Conservation (phyloP, 2,113 vertebrate genomes). For the Geococcyx californianus region DNA sequence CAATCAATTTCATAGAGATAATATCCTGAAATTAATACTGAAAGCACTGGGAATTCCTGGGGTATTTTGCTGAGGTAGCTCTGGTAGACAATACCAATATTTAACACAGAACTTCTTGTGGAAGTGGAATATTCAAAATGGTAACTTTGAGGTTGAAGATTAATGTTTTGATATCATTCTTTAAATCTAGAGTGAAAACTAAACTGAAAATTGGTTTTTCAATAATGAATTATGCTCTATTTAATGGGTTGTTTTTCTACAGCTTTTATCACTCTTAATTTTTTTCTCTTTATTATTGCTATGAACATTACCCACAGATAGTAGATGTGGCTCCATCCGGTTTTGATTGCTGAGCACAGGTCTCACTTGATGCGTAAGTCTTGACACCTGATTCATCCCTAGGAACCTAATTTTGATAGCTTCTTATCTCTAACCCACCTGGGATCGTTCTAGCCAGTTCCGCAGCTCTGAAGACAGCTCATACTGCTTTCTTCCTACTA, state of each 20-base stretch:
- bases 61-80: neutral
- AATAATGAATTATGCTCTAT: neutral
- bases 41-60: neutral
- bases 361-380: neutral
- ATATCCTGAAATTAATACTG: neutral
- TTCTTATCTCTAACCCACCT: neutral
- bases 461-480: neutral
- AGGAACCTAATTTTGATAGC: conserved; percentile 17
- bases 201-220: neutral
- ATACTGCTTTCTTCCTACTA: neutral
- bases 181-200: neutral
- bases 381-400: neutral
- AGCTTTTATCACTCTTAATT: neutral
- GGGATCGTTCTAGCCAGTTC: conserved; percentile 4
- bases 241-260: neutral
- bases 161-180: neutral
- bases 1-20: neutral
- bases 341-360: neutral
- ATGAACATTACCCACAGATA: neutral
- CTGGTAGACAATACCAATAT: neutral
- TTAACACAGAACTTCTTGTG: neutral
- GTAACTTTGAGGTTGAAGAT: neutral
- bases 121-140: neutral
- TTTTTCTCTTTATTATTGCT: neutral
- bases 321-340: neutral